These are phyloP conservation scores for Cercopithecus mitis DNA, from an alignment of 2,797 vertebrate genomes.

Conservation along the genomic window DNA sequence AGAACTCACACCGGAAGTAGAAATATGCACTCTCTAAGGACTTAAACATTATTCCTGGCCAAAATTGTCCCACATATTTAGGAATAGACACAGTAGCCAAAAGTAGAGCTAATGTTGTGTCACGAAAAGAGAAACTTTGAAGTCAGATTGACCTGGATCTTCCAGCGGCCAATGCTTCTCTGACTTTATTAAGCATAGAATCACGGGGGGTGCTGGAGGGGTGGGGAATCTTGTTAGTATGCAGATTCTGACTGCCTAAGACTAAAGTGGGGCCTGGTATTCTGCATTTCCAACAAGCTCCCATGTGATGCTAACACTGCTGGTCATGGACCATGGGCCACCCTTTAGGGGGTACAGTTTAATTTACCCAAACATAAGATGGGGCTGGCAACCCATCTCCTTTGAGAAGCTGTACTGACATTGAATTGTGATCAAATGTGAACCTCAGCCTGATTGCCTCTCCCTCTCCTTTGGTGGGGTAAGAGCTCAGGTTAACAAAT, in stretches of 20 bases:
- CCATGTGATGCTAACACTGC: not conserved
- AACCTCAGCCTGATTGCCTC: not conserved
- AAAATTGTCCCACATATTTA: not conserved
- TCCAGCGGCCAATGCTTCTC: not conserved
- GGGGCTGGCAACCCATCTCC: not conserved
- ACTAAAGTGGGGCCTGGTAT: not conserved
- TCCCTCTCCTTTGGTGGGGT: not conserved
- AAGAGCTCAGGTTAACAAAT: not conserved
- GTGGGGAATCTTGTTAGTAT: not conserved
- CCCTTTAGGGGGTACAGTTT: not conserved
- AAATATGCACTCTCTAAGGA: not conserved
- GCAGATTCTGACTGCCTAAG: not conserved
- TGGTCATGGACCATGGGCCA: not conserved
- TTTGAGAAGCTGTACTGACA: not conserved
- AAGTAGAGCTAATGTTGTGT: not conserved
- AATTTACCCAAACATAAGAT: not conserved
- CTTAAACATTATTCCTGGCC: not conserved
- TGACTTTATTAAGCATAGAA: not conserved
- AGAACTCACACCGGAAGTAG: not conserved
- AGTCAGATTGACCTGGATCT: not conserved
- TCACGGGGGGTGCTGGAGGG: fast-evolving
- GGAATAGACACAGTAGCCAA: not conserved
- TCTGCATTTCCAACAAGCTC: not conserved
- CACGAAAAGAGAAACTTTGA: not conserved
- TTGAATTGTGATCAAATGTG: not conserved